A percentile compares a stretch with the other conserved stretches of the same genome.
Conservation (phyloP, 2,888 invertebrate species). For the Adela reaumurella region DNA sequence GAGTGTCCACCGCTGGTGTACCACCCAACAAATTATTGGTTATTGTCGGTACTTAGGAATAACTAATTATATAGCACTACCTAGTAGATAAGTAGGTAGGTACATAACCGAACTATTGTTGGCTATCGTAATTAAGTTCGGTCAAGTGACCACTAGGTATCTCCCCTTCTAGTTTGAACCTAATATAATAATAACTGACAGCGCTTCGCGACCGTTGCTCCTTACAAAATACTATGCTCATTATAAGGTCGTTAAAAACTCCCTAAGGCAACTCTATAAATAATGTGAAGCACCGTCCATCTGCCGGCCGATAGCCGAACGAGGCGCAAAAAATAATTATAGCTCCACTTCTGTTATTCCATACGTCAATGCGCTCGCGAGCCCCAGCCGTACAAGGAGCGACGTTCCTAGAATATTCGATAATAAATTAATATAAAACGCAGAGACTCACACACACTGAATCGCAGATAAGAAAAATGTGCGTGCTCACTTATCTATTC, state of each 20-base stretch:
- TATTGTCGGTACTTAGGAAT: too few relatives aligned
- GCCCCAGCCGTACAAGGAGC: too few relatives aligned
- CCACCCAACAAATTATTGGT: too few relatives aligned
- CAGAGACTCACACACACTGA: neutral
- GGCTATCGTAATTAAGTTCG: too few relatives aligned
- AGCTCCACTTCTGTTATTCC: neutral
- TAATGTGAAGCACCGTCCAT: conserved; percentile 16
- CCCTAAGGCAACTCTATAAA: neutral
- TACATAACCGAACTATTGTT: too few relatives aligned
- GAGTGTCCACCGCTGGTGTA: too few relatives aligned
- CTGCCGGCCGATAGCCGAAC: conserved; percentile 28
- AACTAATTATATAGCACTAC: too few relatives aligned
- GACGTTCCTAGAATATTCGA: neutral
- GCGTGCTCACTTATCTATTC: neutral
- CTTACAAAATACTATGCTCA: neutral
- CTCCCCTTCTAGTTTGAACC: too few relatives aligned
- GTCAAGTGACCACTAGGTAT: too few relatives aligned
- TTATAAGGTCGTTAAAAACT: neutral
- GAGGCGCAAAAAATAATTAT: conserved; percentile 23
- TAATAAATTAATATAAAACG: neutral
- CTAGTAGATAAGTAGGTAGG: too few relatives aligned
- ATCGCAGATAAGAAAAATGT: neutral
- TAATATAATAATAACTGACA: too few relatives aligned
- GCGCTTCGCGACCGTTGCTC: neutral
- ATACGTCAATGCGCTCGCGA: too few relatives aligned